Conservation (phyloP, 2,797 vertebrate genomes). For the Sciaenops ocellatus region DNA sequence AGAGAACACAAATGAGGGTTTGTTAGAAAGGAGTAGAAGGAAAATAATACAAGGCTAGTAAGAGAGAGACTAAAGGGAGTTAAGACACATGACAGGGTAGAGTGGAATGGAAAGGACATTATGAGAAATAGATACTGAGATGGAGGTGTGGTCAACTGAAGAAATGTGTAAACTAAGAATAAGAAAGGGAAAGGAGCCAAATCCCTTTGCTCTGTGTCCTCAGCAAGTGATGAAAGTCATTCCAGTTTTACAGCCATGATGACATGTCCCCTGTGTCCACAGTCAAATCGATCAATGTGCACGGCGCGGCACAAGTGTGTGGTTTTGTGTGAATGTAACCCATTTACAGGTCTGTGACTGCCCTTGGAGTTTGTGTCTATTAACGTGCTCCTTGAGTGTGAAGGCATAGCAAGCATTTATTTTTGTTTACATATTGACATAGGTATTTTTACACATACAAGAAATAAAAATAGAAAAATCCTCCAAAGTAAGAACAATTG, state of each 20-base stretch:
- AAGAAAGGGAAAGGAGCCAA: slow-evolving; percentile 3
- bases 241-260: slow-evolving; percentile 52
- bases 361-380: slow-evolving; percentile 19
- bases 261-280: slow-evolving; percentile 54
- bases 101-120: not conserved
- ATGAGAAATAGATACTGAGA: not conserved
- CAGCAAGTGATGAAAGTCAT: slow-evolving; percentile 58
- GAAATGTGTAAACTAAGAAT: slow-evolving; percentile 1
- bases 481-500: not conserved
- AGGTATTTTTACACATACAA: not conserved
- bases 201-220: slow-evolving; percentile 28
- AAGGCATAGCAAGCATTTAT: not conserved
- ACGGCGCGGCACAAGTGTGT: slow-evolving; percentile 8
- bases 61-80: not conserved
- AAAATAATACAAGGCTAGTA: not conserved
- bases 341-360: slow-evolving; percentile 22
- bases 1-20: not conserved
- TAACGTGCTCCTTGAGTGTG: not conserved
- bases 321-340: slow-evolving; percentile 48
- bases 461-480: not conserved
- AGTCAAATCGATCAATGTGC: slow-evolving; percentile 47
- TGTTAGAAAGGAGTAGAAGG: not conserved
- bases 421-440: not conserved
- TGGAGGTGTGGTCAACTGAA: not conserved
- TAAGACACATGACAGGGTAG: not conserved